These are phyloP conservation scores for Cryptotis parvus DNA, from an alignment of 2,113 vertebrate genomes.

Conservation along the genomic window DNA sequence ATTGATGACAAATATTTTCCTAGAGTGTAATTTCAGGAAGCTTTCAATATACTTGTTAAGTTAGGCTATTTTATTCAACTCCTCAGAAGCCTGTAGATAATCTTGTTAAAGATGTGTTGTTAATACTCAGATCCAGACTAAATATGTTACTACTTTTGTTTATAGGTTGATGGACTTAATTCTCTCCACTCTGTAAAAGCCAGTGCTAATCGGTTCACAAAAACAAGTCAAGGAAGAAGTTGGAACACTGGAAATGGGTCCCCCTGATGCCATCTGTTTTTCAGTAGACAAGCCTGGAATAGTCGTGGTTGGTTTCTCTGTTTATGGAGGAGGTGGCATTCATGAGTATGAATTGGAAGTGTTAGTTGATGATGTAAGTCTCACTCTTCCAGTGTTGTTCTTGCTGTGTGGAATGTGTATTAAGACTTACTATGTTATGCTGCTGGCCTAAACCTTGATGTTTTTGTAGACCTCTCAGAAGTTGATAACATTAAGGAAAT, in stretches of 20 bases:
- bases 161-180: constrained; percentile 95
- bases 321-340: constrained; percentile 98
- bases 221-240: constrained; percentile 98
- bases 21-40: not conserved
- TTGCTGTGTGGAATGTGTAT: not conserved
- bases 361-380: constrained; percentile 97
- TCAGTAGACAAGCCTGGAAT: constrained; percentile 97
- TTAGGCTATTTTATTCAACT: constrained; percentile 25
- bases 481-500: not conserved
- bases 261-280: constrained; percentile 97
- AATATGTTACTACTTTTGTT: constrained; percentile 65
- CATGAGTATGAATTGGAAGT: constrained; percentile 99
- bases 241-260: constrained; percentile 99
- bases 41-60: constrained; percentile 5
- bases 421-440: not conserved
- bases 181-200: constrained; percentile 98
- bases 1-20: constrained; percentile 29
- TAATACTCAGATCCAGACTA: not conserved
- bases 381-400: not conserved
- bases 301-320: constrained; percentile 97
- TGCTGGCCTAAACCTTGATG: not conserved
- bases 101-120: constrained; percentile 28
- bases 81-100: constrained; percentile 37
- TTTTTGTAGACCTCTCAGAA: not conserved
- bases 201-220: constrained; percentile 97